Evolutionary conservation across 2,113 vertebrate genomes (phyloP).

Genomic region (Gasterosteus nipponicus): DNA sequence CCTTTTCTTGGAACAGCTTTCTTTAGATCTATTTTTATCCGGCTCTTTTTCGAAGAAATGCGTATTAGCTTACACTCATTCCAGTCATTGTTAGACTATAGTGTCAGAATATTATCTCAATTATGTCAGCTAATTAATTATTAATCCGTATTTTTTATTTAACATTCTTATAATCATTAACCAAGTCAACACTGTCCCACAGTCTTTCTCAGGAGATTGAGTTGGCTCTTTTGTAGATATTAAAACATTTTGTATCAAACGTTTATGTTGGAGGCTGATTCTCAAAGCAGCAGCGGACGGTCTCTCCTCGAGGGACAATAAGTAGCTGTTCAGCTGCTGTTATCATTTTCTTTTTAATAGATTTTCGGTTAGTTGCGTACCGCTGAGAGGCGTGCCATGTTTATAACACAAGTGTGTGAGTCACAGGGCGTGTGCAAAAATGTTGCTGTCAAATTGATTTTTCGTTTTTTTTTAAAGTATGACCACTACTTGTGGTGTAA

Average conservation of each 20-base stretch:
- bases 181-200: not conserved
- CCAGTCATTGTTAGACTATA: too few species aligned
- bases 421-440: constrained; percentile 21
- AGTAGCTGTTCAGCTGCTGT: not conserved
- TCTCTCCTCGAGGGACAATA: not conserved
- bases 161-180: not conserved
- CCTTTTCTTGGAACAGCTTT: not conserved
- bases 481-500: not conserved
- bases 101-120: not conserved
- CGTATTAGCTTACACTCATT: not conserved
- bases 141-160: not conserved
- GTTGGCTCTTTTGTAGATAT: not conserved
- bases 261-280: not conserved
- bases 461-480: not conserved
- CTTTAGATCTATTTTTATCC: not conserved
- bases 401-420: not conserved
- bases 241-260: not conserved
- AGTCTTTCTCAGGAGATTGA: not conserved
- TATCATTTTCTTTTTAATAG: not conserved
- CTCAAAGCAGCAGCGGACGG: not conserved
- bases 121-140: not conserved
- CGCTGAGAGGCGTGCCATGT: not conserved
- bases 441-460: not conserved
- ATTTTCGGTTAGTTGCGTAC: not conserved
- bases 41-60: not conserved